phyloP scores from a whole-genome alignment of 30 jellyfish, hydroid and myxozoan genomes.

The Phacellophora camtschatica region DNA sequence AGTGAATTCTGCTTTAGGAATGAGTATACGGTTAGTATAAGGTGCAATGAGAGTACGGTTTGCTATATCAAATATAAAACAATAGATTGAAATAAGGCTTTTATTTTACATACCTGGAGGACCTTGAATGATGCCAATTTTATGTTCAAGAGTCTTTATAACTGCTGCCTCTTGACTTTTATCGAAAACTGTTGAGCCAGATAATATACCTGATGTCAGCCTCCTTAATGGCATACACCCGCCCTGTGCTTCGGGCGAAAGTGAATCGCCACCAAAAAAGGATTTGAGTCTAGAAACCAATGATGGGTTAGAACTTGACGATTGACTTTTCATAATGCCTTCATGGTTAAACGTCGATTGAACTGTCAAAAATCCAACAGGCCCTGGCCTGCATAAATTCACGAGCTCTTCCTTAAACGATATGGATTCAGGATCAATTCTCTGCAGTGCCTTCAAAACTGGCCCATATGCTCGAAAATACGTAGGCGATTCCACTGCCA shows the following conservation, averaged over 20 bases:
- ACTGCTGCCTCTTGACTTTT: slow-evolving; percentile 56
- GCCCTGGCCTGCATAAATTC: background rate
- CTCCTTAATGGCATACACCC: background rate
- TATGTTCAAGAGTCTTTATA: slow-evolving; percentile 1
- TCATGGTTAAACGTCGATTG: background rate
- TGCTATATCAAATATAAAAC: too few species aligned
- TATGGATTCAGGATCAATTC: slow-evolving; percentile 6
- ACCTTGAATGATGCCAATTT: slow-evolving; percentile 75
- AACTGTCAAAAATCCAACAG: slow-evolving; percentile 16
- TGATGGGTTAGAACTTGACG: background rate
- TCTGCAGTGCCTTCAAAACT: slow-evolving; percentile 50
- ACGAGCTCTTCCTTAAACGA: slow-evolving; percentile 57
- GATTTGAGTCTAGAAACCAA: background rate
- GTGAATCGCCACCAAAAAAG: background rate
- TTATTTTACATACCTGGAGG: too few species aligned
- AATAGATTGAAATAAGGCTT: too few species aligned
- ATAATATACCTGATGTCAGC: background rate
- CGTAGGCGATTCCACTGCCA: slow-evolving; percentile 80
- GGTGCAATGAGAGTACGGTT: too few species aligned
- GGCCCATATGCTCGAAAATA: slow-evolving; percentile 65
- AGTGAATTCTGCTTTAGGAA: too few species aligned
- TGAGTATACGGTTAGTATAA: too few species aligned
- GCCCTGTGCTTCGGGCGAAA: background rate
- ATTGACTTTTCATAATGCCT: too few species aligned
- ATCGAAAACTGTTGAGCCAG: slow-evolving; percentile 30